Conservation (phyloP, 2,113 vertebrate species). For the Myiopsitta monachus region DNA sequence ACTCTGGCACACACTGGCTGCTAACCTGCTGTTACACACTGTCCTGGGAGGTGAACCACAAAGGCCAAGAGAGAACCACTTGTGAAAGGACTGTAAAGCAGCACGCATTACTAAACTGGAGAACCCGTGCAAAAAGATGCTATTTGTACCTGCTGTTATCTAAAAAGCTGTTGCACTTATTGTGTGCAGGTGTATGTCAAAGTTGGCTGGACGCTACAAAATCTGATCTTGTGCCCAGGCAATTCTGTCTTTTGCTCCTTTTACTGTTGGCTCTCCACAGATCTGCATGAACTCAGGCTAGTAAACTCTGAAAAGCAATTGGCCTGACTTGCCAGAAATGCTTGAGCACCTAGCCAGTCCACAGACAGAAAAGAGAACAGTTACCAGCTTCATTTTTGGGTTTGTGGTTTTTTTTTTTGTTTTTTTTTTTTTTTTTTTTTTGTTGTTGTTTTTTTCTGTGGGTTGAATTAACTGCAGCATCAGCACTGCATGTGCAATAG, state of each 20-base stretch:
- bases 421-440: background rate
- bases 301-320: background rate
- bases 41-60: background rate
- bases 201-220: background rate
- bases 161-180: background rate
- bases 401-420: no score
- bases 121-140: background rate
- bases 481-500: background rate
- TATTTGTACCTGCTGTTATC: background rate
- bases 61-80: accelerated
- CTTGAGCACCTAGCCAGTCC: background rate
- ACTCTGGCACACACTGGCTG: background rate
- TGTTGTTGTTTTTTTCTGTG: background rate
- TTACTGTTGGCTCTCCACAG: background rate
- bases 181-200: background rate
- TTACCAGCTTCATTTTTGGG: background rate
- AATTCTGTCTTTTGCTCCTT: background rate
- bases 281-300: background rate
- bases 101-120: background rate
- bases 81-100: background rate
- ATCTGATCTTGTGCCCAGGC: background rate
- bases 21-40: background rate
- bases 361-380: background rate
- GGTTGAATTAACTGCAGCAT: background rate
- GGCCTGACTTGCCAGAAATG: background rate